These are phyloP conservation scores for Zaprionus bogoriensis DNA, from an alignment of 2,888 invertebrate species.

Conservation along the genomic window DNA sequence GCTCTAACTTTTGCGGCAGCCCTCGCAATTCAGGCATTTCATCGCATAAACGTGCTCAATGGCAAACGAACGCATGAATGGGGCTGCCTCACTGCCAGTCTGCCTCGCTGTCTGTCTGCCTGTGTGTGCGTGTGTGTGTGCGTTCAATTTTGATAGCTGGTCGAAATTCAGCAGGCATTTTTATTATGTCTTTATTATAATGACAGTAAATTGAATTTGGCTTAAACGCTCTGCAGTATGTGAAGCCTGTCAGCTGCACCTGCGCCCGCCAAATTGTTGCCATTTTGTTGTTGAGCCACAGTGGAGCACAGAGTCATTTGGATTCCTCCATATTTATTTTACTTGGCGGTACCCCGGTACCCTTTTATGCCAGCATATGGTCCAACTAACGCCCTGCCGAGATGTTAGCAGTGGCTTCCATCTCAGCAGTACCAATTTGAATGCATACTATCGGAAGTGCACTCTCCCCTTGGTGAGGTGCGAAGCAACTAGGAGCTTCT, in stretches of 20 bases:
- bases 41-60: neutral
- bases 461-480: too few species aligned
- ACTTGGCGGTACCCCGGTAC: too few species aligned
- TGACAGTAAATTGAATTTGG: conserved; percentile 52
- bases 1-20: neutral
- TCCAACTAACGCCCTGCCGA: too few species aligned
- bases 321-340: too few species aligned
- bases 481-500: too few species aligned
- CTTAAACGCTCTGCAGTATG: conserved; percentile 16
- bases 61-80: too few species aligned
- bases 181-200: conserved; percentile 61
- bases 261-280: conserved; percentile 4
- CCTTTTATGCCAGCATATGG: too few species aligned
- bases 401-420: too few species aligned
- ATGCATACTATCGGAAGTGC: too few species aligned
- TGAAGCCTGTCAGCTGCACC: conserved; percentile 24
- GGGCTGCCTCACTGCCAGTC: neutral
- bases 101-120: neutral
- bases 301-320: too few species aligned
- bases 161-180: conserved; percentile 22
- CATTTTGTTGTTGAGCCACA: too few species aligned
- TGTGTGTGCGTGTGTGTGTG: neutral
- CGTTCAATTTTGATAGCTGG: conserved; percentile 27
- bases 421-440: too few species aligned
- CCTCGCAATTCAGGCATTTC: neutral